Evolutionary conservation across 2,888 invertebrate genomes (phyloP).

Genomic region (Nomada lathburiana): DNA sequence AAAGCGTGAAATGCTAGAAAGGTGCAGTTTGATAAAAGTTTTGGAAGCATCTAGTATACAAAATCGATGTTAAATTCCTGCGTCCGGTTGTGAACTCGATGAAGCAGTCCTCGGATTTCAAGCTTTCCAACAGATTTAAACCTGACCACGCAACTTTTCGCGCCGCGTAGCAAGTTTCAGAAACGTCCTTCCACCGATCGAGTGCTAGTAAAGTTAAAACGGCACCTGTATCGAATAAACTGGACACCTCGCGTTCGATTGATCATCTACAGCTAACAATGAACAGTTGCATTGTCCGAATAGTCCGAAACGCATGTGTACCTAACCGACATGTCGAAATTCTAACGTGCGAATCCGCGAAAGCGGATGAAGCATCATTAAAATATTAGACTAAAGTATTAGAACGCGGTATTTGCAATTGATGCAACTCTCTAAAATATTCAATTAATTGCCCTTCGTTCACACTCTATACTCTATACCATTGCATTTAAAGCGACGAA

Average conservation of each 20-base stretch:
- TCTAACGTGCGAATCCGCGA: not conserved
- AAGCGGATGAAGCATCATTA: not conserved
- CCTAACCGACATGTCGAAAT: not conserved
- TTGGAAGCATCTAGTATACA: conserved; percentile 26
- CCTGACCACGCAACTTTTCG: conserved; percentile 20
- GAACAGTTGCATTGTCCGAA: conserved; percentile 9
- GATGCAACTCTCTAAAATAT: not conserved
- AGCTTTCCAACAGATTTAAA: conserved; percentile 35
- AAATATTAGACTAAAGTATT: not conserved
- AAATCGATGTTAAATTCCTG: conserved; percentile 36
- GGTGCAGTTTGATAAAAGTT: conserved; percentile 28
- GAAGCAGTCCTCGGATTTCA: conserved; percentile 23
- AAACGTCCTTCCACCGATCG: conserved; percentile 27
- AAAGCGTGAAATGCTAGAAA: not conserved
- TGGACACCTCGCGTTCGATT: conserved; percentile 15
- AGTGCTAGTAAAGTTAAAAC: conserved; percentile 33
- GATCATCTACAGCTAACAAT: not conserved
- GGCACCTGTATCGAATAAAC: conserved; percentile 45
- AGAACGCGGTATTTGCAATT: not conserved
- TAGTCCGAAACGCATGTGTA: not conserved
- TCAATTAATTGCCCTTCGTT: too few species aligned
- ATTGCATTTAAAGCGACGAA: too few species aligned
- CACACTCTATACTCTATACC: too few species aligned
- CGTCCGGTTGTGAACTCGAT: conserved; percentile 3
- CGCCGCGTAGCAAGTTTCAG: conserved; percentile 24